Base-by-base conservation (phyloP, 2,888 invertebrate genomes). In the Dasypogon diadema region DNA sequence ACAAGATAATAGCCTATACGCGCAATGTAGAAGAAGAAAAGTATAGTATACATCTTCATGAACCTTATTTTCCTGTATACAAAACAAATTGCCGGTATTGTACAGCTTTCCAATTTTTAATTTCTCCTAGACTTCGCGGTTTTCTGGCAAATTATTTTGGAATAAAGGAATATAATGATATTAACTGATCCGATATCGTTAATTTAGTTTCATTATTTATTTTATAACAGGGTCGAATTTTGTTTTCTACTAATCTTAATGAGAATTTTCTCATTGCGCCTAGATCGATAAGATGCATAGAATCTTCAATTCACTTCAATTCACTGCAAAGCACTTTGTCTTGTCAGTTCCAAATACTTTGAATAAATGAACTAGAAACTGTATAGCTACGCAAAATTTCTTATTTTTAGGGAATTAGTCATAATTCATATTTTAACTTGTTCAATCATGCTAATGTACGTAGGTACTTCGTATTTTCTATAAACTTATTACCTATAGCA, bases 231-330 rank as follows among this genome's bases (percentile, higher is more conserved):
- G 3, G n/a, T 34, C 4, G n/a, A 8, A 75, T 18, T 75, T 78
- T 76, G 34, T 73, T 75, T 58, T 75, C 18, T 0, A 75, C 21
- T 60, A 77, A 37, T 63, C 55, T 63, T 6, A 18, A 21, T 34
- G 77, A 72, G 37, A 78, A 74, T 55, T 77, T 79, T 46, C 65
- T 75, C 21, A 63, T 77, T 12, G 79, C 77, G 22, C 79, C 79
- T 24, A 79, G 73, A 76, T 81, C 81, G 68, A 79, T 76, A 5
- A 79, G 55, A 68, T 81, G 81, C 81, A 81, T 81, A n/a, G 80
- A 77, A 73, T 80, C 81, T 30, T n/a, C n/a, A n/a, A n/a, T n/a
- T n/a, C n/a, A n/a, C n/a, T n/a, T n/a, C n/a, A n/a, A n/a, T n/a
- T n/a, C n/a, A n/a, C n/a, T n/a, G n/a, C n/a, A n/a, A n/a, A n/a